Base-by-base conservation (phyloP, 2,113 vertebrate species). In the Indri indri region DNA sequence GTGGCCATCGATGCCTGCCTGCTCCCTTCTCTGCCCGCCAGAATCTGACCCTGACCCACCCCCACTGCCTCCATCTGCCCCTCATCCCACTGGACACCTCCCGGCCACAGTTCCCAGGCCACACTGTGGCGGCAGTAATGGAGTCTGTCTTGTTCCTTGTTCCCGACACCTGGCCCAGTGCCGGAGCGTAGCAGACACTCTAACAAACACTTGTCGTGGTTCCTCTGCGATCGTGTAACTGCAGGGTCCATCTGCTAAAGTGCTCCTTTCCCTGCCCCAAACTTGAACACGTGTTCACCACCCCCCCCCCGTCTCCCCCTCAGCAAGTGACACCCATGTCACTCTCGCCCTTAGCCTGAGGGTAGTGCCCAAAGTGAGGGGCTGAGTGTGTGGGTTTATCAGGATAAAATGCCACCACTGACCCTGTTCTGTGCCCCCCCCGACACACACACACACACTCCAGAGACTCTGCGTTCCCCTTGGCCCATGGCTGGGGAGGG, bases 1-100 rank as follows among this genome's bases (percentile, higher is more conserved):
- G 12, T 4, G 9, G 8, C 37, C 50, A 0, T 57, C 52, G 1
- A 63, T 30, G 34, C 70, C 42, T 0, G 0, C 52, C 86, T 80
- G 10, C 7, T 40, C n/a, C 30, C 37, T 54, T 54, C 76, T 94
- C 85, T 18, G 17, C 37, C 34, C 50, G 6, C 90, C 8, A 17
- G 71, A 47, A 30, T 54, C 84, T 81, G 65, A 17, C 34, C 32
- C 42, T 61, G 20, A 40, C n/a, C 32, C 2, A 32, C 37, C 50
- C 74, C 34, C 13, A 8, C 42, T 18, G 18, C 45, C 45, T 89
- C 70, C 4, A 18, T 73, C 81, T 66, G 27, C 87, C 71, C 50
- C 13, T 81, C 37, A 47, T 14, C 54, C 63, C 45, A 59, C 17
- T 40, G 90, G 57, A 22, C 27, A 79, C 37, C 85, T 93, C 70